Percentiles rank a stretch among this genome's conserved stretches.
Evolutionary conservation across 2,888 invertebrate genomes (phyloP).

Genomic region (Cephus rjabovi): DNA sequence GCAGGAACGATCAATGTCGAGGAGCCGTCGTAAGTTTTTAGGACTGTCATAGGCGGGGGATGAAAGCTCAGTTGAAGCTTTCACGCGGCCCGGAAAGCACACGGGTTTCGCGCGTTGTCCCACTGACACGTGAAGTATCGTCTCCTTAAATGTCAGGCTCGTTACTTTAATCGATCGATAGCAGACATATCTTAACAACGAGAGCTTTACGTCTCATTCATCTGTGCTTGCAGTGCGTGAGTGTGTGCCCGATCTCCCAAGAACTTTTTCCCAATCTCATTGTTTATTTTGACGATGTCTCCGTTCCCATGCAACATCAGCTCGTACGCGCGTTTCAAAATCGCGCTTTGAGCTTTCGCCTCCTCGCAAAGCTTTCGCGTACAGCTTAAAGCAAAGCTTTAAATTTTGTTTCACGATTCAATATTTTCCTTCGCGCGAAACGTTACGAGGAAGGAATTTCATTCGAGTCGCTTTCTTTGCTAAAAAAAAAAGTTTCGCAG

Average conservation of each 20-base stretch:
- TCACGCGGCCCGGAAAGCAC: constrained; percentile 54
- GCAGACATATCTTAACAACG: neutral
- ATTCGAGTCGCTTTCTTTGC: too few relatives aligned
- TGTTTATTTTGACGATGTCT: constrained; percentile 14
- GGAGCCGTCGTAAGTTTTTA: neutral
- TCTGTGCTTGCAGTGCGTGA: constrained; percentile 2
- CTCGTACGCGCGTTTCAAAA: too few relatives aligned
- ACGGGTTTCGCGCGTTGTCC: constrained; percentile 38
- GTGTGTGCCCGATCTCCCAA: constrained; percentile 18
- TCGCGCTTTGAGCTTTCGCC: too few relatives aligned
- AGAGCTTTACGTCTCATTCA: neutral
- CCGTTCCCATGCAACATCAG: neutral
- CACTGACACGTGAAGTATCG: constrained; percentile 35
- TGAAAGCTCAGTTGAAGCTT: constrained; percentile 61
- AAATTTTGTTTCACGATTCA: too few relatives aligned
- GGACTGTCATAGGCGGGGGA: constrained; percentile 35
- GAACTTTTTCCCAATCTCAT: constrained; percentile 17
- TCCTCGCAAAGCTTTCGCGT: too few relatives aligned
- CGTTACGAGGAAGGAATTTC: too few relatives aligned
- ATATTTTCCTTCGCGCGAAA: too few relatives aligned
- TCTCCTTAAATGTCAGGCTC: constrained; percentile 1
- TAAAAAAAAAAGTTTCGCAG: too few relatives aligned
- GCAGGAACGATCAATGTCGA: neutral
- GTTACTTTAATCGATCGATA: neutral
- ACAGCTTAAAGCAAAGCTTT: too few relatives aligned